phyloP scores from a whole-genome alignment of 2,113 vertebrate species.

The Ardeotis arabs region DNA sequence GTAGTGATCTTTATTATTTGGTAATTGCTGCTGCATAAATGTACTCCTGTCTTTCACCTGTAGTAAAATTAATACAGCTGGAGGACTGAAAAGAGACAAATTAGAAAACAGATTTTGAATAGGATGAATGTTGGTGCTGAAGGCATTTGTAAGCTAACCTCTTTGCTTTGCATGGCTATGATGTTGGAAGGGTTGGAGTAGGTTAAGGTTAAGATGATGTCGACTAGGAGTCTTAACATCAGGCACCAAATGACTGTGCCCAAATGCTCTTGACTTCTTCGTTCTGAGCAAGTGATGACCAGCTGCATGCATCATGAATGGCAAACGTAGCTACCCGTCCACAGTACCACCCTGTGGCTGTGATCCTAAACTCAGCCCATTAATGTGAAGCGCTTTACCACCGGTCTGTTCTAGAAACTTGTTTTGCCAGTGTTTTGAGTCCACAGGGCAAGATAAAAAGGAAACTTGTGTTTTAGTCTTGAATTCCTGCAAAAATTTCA shows the following conservation, averaged over 20 bases:
- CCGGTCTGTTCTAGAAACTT: background rate
- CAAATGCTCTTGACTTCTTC: background rate
- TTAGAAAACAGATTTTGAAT: background rate
- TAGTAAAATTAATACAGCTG: background rate
- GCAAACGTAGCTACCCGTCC: background rate
- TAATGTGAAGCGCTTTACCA: background rate
- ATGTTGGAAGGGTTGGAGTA: background rate
- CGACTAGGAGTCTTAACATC: accelerated
- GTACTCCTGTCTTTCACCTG: background rate
- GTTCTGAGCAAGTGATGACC: background rate
- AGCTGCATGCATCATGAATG: accelerated
- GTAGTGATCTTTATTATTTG: background rate
- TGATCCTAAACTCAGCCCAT: background rate
- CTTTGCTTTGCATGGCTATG: background rate
- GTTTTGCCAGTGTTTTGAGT: background rate
- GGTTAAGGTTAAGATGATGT: background rate
- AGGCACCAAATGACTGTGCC: background rate
- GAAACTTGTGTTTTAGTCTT: background rate
- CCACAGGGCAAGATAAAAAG: background rate
- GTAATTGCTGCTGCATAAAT: background rate
- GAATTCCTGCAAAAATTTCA: background rate
- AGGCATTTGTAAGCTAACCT: background rate
- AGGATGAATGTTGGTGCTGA: background rate
- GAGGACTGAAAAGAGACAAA: background rate
- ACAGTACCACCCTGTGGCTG: background rate